Conservation (phyloP, 2,888 invertebrate genomes). For the Sabatieria punctata region DNA sequence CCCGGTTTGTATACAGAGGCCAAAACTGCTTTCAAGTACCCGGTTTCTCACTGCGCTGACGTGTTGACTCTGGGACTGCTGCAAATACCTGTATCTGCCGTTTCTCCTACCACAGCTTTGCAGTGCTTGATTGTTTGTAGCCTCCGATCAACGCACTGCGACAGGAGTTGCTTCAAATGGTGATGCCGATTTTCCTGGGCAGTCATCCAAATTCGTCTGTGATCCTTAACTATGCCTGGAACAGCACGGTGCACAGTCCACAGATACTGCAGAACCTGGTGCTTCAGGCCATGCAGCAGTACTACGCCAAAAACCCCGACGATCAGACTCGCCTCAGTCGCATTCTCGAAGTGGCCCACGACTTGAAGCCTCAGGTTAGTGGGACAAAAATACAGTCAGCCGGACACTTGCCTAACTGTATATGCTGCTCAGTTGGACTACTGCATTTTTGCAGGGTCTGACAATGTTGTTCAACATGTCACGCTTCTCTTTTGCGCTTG, state of each 20-base stretch:
- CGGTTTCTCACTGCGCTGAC: constrained; percentile 80
- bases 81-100: constrained; percentile 57
- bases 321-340: constrained; percentile 82
- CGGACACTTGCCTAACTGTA: too few relatives aligned
- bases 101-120: background rate
- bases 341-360: constrained; percentile 90
- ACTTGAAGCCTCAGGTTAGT: constrained; percentile 42
- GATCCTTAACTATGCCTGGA: constrained; percentile 93
- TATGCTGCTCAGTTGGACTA: constrained; percentile 16
- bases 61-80: constrained; percentile 68
- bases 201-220: constrained; percentile 91
- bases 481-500: constrained; percentile 83
- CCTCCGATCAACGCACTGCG: constrained; percentile 38
- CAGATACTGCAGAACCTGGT: constrained; percentile 35
- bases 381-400: background rate
- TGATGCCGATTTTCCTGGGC: constrained; percentile 79
- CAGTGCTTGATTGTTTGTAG: constrained; percentile 16
- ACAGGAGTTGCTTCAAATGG: constrained; percentile 64
- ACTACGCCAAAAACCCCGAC: constrained; percentile 68
- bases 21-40: constrained; percentile 74
- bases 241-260: constrained; percentile 37
- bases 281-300: constrained; percentile 92
- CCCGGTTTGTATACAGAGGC: constrained; percentile 58
- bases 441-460: constrained; percentile 49
- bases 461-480: constrained; percentile 75